Evolutionary conservation across 2,888 invertebrate species (phyloP), one percentile per base, ranked within the genome.

Genomic region (Buathra laborator): DNA sequence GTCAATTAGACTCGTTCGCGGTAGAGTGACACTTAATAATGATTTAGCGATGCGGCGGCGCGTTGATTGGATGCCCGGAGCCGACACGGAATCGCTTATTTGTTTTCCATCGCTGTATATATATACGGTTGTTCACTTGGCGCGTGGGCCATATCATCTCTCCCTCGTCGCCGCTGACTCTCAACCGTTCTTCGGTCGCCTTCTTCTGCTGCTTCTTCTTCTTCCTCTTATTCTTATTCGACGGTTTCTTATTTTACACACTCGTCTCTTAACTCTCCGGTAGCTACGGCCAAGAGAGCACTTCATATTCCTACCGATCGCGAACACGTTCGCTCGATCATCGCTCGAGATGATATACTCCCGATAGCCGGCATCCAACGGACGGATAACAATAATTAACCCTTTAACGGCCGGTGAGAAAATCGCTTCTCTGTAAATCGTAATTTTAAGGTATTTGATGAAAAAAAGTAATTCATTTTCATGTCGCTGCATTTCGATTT

Each of bases 1-100:
- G 88, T 90, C 90, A 90, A 90, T 90, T 90, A 90, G 84, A 80
- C 86, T 56, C 83, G 83, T 85, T 86, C 86, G 85, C 80, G 81
- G 84, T 64, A 71, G 80, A 80, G 67, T 87, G 90, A 89, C 90
- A 88, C 89, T 90, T 88, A 86, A 89, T 88, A 82, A 87, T 90
- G 90, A 90, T 90, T 89, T 89, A 90, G 88, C 86, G 85, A 62
- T 68, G 68, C 75, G 86, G 79, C 71, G 81, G 79, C 70, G 43
- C 81, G 80, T 62, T 76, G 83, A 86, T 87, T 74, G 84, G 59
- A 71, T 51, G 32, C 62, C 32, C 67, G 68, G 37, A 53, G 32
- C 74, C 79, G 80, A 71, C 70, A 44, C 81, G 71, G 82, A 67
- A 78, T 82, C 85, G 86, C 81, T 79, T 79, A 70, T 51, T 64